Evolutionary conservation across 2,888 invertebrate genomes (phyloP).

Genomic region (Torymus aiolomorphi): DNA sequence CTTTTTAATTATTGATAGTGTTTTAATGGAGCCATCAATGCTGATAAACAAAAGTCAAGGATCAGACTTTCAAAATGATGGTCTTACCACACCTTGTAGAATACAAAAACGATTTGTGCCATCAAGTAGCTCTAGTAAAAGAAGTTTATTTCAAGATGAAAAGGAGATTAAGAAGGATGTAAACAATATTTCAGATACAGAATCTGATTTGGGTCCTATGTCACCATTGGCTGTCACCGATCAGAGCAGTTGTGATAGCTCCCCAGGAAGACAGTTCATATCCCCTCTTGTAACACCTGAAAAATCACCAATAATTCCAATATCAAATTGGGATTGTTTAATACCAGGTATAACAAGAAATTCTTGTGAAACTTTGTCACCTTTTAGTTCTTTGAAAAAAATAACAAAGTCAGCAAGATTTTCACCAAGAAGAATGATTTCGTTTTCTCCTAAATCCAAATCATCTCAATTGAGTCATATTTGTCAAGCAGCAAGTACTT

Average conservation of each 20-base stretch:
- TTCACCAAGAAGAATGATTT: conserved; percentile 62
- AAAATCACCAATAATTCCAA: conserved; percentile 57
- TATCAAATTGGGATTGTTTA: conserved; percentile 63
- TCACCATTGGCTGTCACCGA: conserved; percentile 68
- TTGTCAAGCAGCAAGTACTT: conserved; percentile 10
- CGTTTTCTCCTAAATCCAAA: conserved; percentile 56
- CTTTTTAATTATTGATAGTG: conserved; percentile 26
- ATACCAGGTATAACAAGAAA: conserved; percentile 43
- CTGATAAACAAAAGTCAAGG: conserved; percentile 37
- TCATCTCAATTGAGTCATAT: conserved; percentile 16
- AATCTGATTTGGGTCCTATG: conserved; percentile 71
- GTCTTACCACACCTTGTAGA: conserved; percentile 65
- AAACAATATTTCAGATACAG: conserved; percentile 64
- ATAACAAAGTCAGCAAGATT: conserved; percentile 63
- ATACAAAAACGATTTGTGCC: conserved; percentile 63
- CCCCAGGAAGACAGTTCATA: conserved; percentile 63
- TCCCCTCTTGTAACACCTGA: conserved; percentile 66
- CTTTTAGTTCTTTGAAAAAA: conserved; percentile 64
- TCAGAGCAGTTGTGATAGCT: conserved; percentile 63
- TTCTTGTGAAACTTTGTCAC: conserved; percentile 52
- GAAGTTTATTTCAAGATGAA: conserved; percentile 61
- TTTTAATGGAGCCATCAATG: conserved; percentile 39
- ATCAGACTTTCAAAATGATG: conserved; percentile 50
- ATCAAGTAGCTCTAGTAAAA: conserved; percentile 63
- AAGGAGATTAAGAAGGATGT: conserved; percentile 40